Percentiles rank a stretch among this genome's conserved stretches.
Evolutionary conservation across 2,888 invertebrate genomes (phyloP).

Genomic region (Thereva nobilitata): DNA sequence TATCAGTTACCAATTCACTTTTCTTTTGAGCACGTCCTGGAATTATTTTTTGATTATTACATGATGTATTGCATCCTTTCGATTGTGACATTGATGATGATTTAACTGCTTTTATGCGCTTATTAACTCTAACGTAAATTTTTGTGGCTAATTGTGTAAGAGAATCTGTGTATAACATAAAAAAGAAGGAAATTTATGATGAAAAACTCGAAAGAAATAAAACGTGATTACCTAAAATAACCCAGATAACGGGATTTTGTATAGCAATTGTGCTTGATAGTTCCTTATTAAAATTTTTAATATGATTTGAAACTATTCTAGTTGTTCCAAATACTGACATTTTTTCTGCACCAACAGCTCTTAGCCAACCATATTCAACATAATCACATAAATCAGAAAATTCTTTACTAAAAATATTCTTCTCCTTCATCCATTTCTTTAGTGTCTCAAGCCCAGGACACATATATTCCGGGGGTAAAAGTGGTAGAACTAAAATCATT

Average conservation of each 20-base stretch:
- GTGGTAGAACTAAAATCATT: constrained; percentile 47
- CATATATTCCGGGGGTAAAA: constrained; percentile 48
- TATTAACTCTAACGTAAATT: constrained; percentile 43
- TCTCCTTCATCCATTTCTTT: constrained; percentile 49
- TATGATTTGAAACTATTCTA: constrained; percentile 46
- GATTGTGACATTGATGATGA: constrained; percentile 15
- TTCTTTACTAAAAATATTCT: constrained; percentile 43
- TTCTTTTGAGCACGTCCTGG: constrained; percentile 39
- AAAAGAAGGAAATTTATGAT: constrained; percentile 5
- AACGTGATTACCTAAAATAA: constrained; percentile 41
- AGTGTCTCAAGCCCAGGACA: constrained; percentile 46
- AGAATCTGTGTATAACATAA: constrained; percentile 44
- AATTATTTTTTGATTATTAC: not conserved
- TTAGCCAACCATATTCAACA: constrained; percentile 46
- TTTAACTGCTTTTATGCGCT: constrained; percentile 38
- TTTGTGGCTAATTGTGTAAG: constrained; percentile 46
- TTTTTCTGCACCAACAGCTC: constrained; percentile 47
- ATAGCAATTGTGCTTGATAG: constrained; percentile 42
- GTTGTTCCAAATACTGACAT: constrained; percentile 49
- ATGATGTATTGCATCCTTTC: not conserved
- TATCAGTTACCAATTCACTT: constrained; percentile 44
- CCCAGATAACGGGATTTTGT: constrained; percentile 46
- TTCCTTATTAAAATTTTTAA: constrained; percentile 47
- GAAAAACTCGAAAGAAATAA: not conserved
- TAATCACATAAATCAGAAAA: constrained; percentile 45